phyloP scores from a whole-genome alignment of 2,113 vertebrate genomes.

The Gobiocypris rarus region DNA sequence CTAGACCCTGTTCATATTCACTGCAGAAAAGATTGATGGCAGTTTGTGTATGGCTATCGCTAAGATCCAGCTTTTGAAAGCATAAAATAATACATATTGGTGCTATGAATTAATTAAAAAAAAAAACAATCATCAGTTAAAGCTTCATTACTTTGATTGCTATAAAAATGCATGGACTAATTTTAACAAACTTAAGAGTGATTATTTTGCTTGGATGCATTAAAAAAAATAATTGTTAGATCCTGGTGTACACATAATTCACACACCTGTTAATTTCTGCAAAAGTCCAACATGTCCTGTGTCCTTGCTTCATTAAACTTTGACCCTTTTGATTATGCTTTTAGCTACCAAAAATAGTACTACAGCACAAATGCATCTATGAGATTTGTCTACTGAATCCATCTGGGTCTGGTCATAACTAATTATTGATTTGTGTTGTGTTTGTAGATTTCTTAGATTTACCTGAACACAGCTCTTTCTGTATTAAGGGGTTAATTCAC shows the following conservation, averaged over 20 bases:
- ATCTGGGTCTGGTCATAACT: background rate
- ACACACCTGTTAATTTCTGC: too few species aligned
- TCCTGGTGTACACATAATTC: too few species aligned
- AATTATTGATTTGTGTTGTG: background rate
- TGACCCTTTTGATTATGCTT: too few species aligned
- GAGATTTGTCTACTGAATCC: background rate
- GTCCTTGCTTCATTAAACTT: too few species aligned
- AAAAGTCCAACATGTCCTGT: too few species aligned
- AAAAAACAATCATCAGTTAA: background rate
- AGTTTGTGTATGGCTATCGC: background rate
- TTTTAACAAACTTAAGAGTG: background rate
- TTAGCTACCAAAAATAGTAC: too few species aligned
- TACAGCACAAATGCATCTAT: too few species aligned
- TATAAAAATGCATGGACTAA: background rate
- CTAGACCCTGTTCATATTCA: background rate
- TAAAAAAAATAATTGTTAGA: too few species aligned
- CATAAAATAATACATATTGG: background rate
- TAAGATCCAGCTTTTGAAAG: conserved; percentile 3
- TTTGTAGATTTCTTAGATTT: background rate
- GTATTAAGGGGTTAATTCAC: too few species aligned
- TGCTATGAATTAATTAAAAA: conserved; percentile 27
- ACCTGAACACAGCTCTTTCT: background rate
- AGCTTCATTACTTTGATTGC: background rate
- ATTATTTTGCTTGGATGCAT: background rate
- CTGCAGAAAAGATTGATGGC: background rate